Evolutionary conservation across 1,140 invertebrate species (phyloP).

Genomic region (Grapholita molesta): DNA sequence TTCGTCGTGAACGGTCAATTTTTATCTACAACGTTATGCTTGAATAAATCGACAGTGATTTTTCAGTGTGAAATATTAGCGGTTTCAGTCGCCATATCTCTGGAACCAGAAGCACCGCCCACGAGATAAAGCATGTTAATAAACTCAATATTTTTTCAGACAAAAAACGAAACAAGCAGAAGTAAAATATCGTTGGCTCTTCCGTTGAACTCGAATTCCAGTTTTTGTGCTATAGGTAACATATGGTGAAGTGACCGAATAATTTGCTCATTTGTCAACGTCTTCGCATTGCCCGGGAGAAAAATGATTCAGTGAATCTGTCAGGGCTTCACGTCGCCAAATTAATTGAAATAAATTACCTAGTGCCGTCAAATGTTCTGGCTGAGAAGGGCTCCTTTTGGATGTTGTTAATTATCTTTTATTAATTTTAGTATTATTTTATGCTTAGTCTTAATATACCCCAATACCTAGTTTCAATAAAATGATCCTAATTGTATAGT

Average conservation of each 20-base stretch:
- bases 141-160: constrained; percentile 43
- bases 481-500: too few relatives aligned
- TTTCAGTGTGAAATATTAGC: constrained; percentile 61
- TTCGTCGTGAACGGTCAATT: constrained; percentile 47
- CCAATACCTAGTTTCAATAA: too few relatives aligned
- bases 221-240: constrained; percentile 13
- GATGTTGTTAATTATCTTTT: not conserved
- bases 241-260: constrained; percentile 58
- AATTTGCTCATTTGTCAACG: constrained; percentile 64
- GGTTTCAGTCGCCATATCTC: constrained; percentile 49
- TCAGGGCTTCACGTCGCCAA: constrained; percentile 49
- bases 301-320: constrained; percentile 69
- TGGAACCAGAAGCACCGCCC: constrained; percentile 31
- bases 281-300: constrained; percentile 54
- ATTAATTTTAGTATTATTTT: not conserved
- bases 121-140: constrained; percentile 38
- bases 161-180: constrained; percentile 21
- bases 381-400: not conserved
- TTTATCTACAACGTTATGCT: constrained; percentile 54
- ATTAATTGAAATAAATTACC: constrained; percentile 70
- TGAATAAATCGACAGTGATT: constrained; percentile 63
- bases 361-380: constrained; percentile 42
- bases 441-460: too few relatives aligned
- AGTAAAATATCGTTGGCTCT: constrained; percentile 18
- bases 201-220: constrained; percentile 16